Conservation (phyloP, 2,113 vertebrate genomes). For the Xiphophorus maculatus region DNA sequence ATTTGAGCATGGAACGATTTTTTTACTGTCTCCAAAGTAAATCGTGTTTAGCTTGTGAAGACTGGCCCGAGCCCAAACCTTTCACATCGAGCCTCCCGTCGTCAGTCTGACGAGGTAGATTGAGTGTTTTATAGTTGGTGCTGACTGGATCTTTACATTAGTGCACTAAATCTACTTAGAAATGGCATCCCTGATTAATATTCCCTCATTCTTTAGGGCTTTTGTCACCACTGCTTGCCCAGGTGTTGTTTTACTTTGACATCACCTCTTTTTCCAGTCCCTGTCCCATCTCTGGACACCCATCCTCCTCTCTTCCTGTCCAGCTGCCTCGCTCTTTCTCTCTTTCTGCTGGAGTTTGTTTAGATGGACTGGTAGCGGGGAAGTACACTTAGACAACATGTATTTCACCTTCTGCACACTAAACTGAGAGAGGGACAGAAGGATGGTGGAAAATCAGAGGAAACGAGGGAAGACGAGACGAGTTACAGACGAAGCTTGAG, state of each 20-base stretch:
- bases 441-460: conserved; percentile 40
- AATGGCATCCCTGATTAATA: neutral
- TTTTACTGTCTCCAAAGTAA: conserved; percentile 51
- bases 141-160: neutral
- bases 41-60: conserved; percentile 56
- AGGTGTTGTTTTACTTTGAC: conserved; percentile 69
- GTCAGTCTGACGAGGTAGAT: neutral
- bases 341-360: conserved; percentile 72
- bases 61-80: conserved; percentile 36
- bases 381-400: conserved; percentile 76
- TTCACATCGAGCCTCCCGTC: conserved; percentile 30
- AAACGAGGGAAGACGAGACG: conserved; percentile 3
- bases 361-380: conserved; percentile 74
- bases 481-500: neutral
- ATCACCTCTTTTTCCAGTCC: conserved; percentile 38
- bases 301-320: conserved; percentile 70
- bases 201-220: neutral
- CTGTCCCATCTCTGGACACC: conserved; percentile 46
- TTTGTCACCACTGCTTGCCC: conserved; percentile 45
- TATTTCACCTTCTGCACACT: conserved; percentile 79
- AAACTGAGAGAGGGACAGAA: conserved; percentile 68
- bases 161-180: neutral
- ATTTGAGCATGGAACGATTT: conserved; percentile 34
- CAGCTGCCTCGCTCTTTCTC: conserved; percentile 65
- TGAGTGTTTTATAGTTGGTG: neutral